A percentile compares a stretch with the other conserved stretches of the same genome.
Evolutionary conservation across 2,797 vertebrate species (phyloP).

Genomic region (Anabas testudineus): DNA sequence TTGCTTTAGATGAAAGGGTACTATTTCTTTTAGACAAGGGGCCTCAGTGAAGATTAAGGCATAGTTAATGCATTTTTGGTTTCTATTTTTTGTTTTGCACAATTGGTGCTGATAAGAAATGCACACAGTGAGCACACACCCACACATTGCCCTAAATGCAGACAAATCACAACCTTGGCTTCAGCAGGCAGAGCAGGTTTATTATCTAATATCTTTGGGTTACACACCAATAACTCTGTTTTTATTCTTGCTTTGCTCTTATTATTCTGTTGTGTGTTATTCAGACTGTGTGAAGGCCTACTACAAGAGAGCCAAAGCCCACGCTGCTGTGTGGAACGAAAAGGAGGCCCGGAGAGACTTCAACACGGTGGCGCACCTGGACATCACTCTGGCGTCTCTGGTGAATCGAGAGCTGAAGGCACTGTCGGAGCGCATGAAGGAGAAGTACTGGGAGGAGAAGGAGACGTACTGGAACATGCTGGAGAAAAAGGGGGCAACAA

Average conservation of each 20-base stretch:
- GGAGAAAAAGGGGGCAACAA: constrained; percentile 50
- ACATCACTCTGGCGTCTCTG: constrained; percentile 86
- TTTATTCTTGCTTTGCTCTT: background rate
- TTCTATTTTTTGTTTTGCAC: constrained; percentile 9
- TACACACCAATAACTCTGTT: constrained; percentile 26
- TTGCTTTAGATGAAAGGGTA: background rate
- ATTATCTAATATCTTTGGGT: constrained; percentile 27
- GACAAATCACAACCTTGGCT: constrained; percentile 24
- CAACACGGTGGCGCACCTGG: constrained; percentile 89
- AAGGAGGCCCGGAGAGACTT: constrained; percentile 91
- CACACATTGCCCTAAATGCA: constrained; percentile 10
- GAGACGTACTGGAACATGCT: constrained; percentile 87
- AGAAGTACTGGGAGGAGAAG: constrained; percentile 89
- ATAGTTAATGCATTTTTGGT: background rate
- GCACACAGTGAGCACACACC: constrained; percentile 13
- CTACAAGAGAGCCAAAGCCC: constrained; percentile 96
- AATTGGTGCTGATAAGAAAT: background rate
- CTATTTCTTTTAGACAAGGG: background rate
- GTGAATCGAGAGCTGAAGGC: constrained; percentile 87
- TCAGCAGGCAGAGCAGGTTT: constrained; percentile 23
- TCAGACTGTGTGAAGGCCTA: constrained; percentile 96
- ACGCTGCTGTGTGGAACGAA: constrained; percentile 94
- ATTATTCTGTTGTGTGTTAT: background rate
- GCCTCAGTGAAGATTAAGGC: background rate
- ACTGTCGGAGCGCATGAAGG: constrained; percentile 86